Conservation (phyloP, 1,140 invertebrate genomes). For the Sycobia sp. region DNA sequence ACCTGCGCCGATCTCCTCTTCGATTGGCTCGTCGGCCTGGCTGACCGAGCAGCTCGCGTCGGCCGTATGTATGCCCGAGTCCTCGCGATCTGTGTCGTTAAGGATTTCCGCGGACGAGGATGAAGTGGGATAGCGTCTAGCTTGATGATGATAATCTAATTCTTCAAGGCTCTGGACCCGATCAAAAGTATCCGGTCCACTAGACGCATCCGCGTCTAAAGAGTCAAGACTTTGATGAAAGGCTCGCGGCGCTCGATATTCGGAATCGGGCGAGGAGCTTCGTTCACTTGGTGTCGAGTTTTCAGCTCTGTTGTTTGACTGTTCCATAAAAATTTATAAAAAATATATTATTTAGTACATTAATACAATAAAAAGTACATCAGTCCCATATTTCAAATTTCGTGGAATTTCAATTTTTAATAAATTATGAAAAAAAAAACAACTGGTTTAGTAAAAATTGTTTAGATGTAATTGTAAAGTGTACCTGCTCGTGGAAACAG, state of each 20-base stretch:
- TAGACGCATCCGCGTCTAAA: constrained; percentile 63
- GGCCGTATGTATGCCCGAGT: constrained; percentile 81
- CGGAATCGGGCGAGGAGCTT: constrained; percentile 57
- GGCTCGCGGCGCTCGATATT: constrained; percentile 50
- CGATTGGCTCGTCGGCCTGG: constrained; percentile 71
- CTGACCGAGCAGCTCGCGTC: constrained; percentile 78
- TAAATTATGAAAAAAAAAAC: too few relatives aligned
- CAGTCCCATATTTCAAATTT: too few relatives aligned
- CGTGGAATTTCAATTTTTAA: too few relatives aligned
- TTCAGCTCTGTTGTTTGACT: constrained; percentile 28
- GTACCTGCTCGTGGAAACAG: constrained; percentile 50
- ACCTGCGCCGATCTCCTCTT: constrained; percentile 39
- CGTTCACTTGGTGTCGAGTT: constrained; percentile 51
- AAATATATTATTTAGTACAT: too few relatives aligned
- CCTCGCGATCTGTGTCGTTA: constrained; percentile 75
- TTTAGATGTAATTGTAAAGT: too few relatives aligned
- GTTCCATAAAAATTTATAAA: not conserved
- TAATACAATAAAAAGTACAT: too few relatives aligned
- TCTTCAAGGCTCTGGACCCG: constrained; percentile 71
- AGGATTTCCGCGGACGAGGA: constrained; percentile 61
- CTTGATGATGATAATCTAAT: constrained; percentile 53
- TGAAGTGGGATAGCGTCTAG: constrained; percentile 62
- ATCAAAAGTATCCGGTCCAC: constrained; percentile 65
- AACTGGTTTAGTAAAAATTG: too few relatives aligned
- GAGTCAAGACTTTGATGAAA: constrained; percentile 72